Evolutionary conservation across 2,113 vertebrate genomes (phyloP).

Genomic region (Neotoma lepida): DNA sequence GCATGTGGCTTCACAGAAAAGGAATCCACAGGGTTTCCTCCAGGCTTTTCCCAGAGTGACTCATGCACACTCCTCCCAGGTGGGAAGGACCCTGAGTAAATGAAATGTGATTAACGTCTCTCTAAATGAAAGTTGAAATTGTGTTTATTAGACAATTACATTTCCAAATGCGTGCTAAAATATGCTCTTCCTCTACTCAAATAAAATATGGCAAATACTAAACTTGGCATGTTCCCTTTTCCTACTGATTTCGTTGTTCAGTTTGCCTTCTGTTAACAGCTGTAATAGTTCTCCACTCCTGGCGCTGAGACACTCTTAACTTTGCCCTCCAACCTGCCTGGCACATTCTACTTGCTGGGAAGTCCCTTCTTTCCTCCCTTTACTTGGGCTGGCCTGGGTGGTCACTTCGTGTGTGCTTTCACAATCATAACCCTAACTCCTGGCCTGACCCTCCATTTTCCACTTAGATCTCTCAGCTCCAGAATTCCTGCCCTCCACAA

Average conservation of each 20-base stretch:
- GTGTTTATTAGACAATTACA: neutral
- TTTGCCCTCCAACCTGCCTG: neutral
- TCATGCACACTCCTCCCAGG: neutral
- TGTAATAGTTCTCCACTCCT: neutral
- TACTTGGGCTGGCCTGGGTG: rapidly evolving
- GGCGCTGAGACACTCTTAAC: neutral
- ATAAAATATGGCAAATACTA: neutral
- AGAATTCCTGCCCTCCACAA: no score
- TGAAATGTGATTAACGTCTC: neutral
- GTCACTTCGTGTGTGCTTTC: neutral
- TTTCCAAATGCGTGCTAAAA: slow-evolving; percentile 43
- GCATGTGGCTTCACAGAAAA: neutral
- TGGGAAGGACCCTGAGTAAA: neutral
- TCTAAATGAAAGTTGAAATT: neutral
- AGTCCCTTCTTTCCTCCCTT: neutral
- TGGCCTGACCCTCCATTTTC: neutral
- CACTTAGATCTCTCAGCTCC: neutral
- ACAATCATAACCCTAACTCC: neutral
- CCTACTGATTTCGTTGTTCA: neutral
- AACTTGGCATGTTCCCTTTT: neutral
- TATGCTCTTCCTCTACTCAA: neutral
- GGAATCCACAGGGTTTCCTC: neutral
- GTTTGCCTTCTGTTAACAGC: neutral
- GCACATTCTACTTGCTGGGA: neutral
- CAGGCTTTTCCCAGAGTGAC: neutral